Conservation (phyloP, 2,888 invertebrate species). For the Atethmia centrago region DNA sequence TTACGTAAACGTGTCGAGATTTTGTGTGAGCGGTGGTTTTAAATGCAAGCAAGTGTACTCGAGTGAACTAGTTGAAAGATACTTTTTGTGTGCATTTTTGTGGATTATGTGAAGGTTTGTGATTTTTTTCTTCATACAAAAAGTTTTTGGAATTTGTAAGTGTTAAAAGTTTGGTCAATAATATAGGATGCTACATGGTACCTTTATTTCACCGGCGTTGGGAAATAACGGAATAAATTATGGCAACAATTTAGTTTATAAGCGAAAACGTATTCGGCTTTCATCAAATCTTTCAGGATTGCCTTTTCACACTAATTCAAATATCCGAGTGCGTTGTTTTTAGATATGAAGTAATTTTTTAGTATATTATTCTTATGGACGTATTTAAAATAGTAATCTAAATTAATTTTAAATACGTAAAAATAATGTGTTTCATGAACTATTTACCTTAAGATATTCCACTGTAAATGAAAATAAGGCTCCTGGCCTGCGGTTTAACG, state of each 20-base stretch:
- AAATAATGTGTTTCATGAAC: too few species aligned
- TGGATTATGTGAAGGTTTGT: slow-evolving; percentile 78
- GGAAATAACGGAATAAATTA: slow-evolving; percentile 72
- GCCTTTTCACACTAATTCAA: neutral
- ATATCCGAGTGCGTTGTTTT: neutral
- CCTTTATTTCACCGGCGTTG: slow-evolving; percentile 44
- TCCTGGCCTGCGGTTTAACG: neutral
- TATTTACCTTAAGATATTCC: too few species aligned
- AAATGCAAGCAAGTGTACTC: slow-evolving; percentile 57
- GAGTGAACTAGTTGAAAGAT: slow-evolving; percentile 67
- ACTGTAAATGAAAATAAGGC: neutral
- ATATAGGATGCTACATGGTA: slow-evolving; percentile 61
- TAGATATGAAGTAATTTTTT: neutral
- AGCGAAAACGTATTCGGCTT: slow-evolving; percentile 67
- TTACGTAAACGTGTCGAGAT: slow-evolving; percentile 76
- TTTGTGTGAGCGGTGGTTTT: slow-evolving; percentile 59
- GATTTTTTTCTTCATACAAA: slow-evolving; percentile 25
- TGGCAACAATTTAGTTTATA: slow-evolving; percentile 65
- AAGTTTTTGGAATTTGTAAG: slow-evolving; percentile 48
- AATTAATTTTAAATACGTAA: neutral
- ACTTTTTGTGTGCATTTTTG: slow-evolving; percentile 66
- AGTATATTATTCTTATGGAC: too few species aligned
- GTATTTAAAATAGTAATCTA: too few species aligned
- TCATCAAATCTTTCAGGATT: slow-evolving; percentile 30
- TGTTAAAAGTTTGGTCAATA: slow-evolving; percentile 36